Evolutionary conservation across 2,888 invertebrate genomes (phyloP).

Genomic region (Drosophila yooni): DNA sequence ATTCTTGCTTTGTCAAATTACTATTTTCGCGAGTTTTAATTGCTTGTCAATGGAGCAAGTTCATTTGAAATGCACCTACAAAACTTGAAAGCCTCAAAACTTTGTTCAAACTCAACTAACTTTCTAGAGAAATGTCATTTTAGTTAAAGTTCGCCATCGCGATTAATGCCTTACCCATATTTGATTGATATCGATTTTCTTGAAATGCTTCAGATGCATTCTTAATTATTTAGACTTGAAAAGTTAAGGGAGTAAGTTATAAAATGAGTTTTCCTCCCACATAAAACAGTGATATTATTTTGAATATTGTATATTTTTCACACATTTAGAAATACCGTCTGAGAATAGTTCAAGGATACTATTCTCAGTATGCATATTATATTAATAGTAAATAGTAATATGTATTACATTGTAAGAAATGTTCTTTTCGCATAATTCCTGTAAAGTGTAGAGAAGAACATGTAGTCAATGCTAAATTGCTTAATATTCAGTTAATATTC

Average conservation of each 20-base stretch:
- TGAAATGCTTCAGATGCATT: neutral
- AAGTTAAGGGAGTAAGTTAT: neutral
- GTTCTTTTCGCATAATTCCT: constrained; percentile 10
- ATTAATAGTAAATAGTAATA: constrained; percentile 42
- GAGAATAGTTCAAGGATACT: constrained; percentile 36
- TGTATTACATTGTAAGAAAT: constrained; percentile 37
- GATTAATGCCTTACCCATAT: neutral
- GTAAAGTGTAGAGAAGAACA: neutral
- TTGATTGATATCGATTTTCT: constrained; percentile 4
- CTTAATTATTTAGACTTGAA: neutral
- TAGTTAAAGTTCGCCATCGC: neutral
- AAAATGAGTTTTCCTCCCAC: neutral
- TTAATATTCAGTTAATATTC: constrained; percentile 32
- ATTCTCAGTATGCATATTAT: constrained; percentile 24
- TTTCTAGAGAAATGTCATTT: constrained; percentile 1
- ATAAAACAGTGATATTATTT: neutral
- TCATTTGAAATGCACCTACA: neutral
- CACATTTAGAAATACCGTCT: constrained; percentile 60
- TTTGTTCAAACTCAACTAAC: neutral
- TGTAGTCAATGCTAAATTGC: constrained; percentile 38
- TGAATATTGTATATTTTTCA: constrained; percentile 42
- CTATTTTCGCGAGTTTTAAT: neutral
- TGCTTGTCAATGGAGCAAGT: neutral
- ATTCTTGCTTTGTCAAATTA: constrained; percentile 4
- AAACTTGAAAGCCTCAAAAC: constrained; percentile 5